Evolutionary conservation across 2,888 invertebrate species (phyloP).

Genomic region (Scaptomyza polygonia): DNA sequence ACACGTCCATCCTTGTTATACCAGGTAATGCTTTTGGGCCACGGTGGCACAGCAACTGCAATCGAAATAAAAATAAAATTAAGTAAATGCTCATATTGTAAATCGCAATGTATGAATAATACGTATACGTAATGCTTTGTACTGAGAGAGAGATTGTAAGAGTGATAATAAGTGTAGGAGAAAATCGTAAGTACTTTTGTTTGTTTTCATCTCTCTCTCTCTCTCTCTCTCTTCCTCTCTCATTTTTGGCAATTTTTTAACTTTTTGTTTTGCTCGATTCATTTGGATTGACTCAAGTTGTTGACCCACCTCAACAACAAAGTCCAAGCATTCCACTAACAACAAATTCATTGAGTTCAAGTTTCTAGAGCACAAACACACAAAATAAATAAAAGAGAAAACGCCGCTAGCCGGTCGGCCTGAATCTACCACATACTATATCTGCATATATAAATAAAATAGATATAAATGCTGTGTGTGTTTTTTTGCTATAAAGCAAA

Average conservation of each 20-base stretch:
- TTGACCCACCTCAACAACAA: conserved; percentile 81
- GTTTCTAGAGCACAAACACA: conserved; percentile 75
- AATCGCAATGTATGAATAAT: neutral
- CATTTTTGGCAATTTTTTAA: conserved; percentile 42
- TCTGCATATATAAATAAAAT: conserved; percentile 22
- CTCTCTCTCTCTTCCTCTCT: neutral
- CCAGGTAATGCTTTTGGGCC: conserved; percentile 93
- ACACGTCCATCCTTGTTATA: conserved; percentile 93
- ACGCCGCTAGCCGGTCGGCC: conserved; percentile 49
- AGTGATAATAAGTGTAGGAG: conserved; percentile 1
- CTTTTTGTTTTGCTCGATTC: conserved; percentile 72
- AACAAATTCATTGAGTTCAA: conserved; percentile 79
- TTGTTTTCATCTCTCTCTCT: neutral
- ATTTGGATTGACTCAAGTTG: conserved; percentile 56
- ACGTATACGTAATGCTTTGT: conserved; percentile 25
- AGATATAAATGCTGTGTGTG: conserved; percentile 13
- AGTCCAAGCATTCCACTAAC: conserved; percentile 58
- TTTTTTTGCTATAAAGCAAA: conserved; percentile 32
- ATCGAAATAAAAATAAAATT: conserved; percentile 3
- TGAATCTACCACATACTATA: conserved; percentile 31
- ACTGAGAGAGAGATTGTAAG: no score
- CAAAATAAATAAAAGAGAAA: conserved; percentile 51
- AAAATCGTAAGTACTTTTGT: neutral
- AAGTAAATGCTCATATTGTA: conserved; percentile 21
- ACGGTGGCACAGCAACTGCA: conserved; percentile 91